Evolutionary conservation across 2,888 invertebrate genomes (phyloP), one percentile per base, ranked within the genome.

Genomic region (Dolomedes plantarius): DNA sequence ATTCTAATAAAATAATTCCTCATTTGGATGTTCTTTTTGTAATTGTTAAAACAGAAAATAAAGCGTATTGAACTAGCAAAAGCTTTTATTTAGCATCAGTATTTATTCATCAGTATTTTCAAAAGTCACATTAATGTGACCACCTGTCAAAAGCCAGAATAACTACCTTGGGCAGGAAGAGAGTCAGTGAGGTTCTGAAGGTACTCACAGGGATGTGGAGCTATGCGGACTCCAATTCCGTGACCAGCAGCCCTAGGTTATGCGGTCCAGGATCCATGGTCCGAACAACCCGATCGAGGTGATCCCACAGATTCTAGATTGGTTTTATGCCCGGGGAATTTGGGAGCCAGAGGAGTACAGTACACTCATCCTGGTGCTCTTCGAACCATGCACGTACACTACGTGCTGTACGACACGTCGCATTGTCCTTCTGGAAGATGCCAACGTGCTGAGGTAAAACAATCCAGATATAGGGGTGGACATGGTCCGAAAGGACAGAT

Each of bases 321-420:
- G 23, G 5, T 32, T 32, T 64, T 27, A 62, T 19, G n/a, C 50
- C 31, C 31, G 29, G 13, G 6, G 31, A 73, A 13, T 73, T 73
- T 73, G 0, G 9, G 29, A 6, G 5, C 50, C 1, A 5, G 11
- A 23, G 64, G 16, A 56, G 74, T 56, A 39, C 32, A 9, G 36
- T 23, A 64, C 74, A 64, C 36, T 28, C 9, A 36, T 74, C 64
- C 74, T 65, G 64, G 28, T 62, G 36, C 74, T 62, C 64, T 64
- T 74, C 32, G 13, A 0, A 56, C 32, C 27, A 1, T 23, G 29
- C 39, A 62, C n/a, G 23, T 31, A 16, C 41, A 6, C 41, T 74
- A 2, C 11, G 11, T 74, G 36, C 23, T 19, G 23, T 74, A 74
- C 64, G 36, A 74, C 0, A 36, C 1, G 23, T 64, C 74, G 28